Percentiles rank a stretch among this genome's conserved stretches.
Evolutionary conservation across 2,888 invertebrate species (phyloP).

Genomic region (Apamea crenata): DNA sequence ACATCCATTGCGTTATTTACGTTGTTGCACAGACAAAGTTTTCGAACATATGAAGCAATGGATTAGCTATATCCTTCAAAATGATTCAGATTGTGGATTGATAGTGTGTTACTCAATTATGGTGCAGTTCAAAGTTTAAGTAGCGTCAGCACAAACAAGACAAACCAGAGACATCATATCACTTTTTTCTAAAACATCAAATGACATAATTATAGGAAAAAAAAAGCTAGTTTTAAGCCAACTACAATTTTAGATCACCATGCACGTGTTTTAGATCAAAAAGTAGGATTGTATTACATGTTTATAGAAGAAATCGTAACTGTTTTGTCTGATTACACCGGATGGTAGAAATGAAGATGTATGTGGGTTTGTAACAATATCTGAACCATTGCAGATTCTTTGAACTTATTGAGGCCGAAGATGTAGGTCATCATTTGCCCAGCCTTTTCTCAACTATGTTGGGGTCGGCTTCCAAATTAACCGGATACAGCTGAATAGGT

Average conservation of each 20-base stretch:
- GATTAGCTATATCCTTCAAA: neutral
- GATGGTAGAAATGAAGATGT: slow-evolving; percentile 1
- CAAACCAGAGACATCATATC: slow-evolving; percentile 64
- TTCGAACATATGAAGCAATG: neutral
- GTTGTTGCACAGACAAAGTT: neutral
- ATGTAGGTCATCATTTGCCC: no score
- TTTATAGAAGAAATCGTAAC: slow-evolving; percentile 40
- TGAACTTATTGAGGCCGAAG: neutral
- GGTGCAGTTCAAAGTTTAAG: slow-evolving; percentile 57
- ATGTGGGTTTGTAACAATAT: slow-evolving; percentile 3
- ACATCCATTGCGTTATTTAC: neutral
- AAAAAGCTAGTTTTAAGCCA: slow-evolving; percentile 56
- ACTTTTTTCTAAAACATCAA: slow-evolving; percentile 69
- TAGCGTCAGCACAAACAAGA: slow-evolving; percentile 33
- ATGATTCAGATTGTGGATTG: neutral
- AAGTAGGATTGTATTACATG: slow-evolving; percentile 42
- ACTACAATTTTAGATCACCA: slow-evolving; percentile 29
- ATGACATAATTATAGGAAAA: slow-evolving; percentile 80
- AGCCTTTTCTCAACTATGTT: no score
- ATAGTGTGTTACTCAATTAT: neutral
- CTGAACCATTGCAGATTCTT: slow-evolving; percentile 8
- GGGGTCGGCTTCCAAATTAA: no score
- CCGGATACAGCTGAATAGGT: no score
- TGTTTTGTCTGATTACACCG: slow-evolving; percentile 22
- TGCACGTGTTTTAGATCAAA: slow-evolving; percentile 23